Evolutionary conservation across 2,888 invertebrate species (phyloP).

Genomic region (Helicoverpa assulta): DNA sequence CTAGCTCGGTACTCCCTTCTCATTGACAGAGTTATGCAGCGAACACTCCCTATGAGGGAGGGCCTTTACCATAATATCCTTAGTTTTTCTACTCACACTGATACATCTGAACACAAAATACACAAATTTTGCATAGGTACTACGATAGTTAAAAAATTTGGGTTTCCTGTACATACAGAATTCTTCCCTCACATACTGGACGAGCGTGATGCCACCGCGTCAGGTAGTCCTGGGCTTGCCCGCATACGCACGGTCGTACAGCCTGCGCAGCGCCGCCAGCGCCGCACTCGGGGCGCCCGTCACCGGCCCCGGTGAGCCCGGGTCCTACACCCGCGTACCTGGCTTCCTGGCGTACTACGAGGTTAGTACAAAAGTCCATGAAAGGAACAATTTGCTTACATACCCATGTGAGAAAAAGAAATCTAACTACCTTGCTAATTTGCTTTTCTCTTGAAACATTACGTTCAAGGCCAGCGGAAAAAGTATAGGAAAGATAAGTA

Average conservation of each 20-base stretch:
- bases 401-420: too few relatives aligned
- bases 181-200: conserved; percentile 93
- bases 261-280: conserved; percentile 88
- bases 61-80: too few relatives aligned
- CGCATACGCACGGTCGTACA: conserved; percentile 94
- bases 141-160: too few relatives aligned
- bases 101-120: too few relatives aligned
- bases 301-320: conserved; percentile 92
- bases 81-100: too few relatives aligned
- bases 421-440: too few relatives aligned
- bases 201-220: conserved; percentile 91
- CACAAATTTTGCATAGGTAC: too few relatives aligned
- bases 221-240: conserved; percentile 94
- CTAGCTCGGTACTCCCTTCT: too few relatives aligned
- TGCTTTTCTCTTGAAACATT: too few relatives aligned
- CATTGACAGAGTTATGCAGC: too few relatives aligned
- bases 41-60: too few relatives aligned
- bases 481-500: background rate
- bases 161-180: conserved; percentile 86
- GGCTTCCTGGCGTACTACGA: conserved; percentile 95
- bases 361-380: conserved; percentile 74
- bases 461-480: too few relatives aligned
- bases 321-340: conserved; percentile 92
- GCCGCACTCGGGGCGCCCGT: conserved; percentile 90
- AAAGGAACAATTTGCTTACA: background rate